phyloP scores from a whole-genome alignment of 2,797 vertebrate genomes.

The Anniella stebbinsi region DNA sequence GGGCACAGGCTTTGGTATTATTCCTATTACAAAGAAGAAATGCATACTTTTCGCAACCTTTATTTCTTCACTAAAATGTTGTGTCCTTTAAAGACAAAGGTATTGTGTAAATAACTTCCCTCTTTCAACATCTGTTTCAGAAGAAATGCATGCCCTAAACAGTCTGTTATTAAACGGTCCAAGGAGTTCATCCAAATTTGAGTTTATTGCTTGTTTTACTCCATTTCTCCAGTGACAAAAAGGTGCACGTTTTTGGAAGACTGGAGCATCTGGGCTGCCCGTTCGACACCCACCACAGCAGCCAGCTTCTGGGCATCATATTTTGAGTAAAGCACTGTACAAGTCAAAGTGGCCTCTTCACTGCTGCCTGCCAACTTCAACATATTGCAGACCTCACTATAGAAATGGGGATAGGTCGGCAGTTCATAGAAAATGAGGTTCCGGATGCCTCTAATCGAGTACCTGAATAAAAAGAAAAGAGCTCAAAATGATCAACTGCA shows the following conservation, averaged over 20 bases:
- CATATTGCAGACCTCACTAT: constrained; percentile 97
- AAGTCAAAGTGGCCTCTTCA: constrained; percentile 90
- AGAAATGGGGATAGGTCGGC: constrained; percentile 94
- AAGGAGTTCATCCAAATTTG: constrained; percentile 18
- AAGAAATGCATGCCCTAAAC: constrained; percentile 32
- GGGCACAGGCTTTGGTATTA: background rate
- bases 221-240: constrained; percentile 90
- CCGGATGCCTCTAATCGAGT: constrained; percentile 90
- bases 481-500: background rate
- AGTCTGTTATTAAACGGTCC: constrained; percentile 19
- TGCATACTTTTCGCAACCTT: background rate
- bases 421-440: constrained; percentile 96
- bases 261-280: constrained; percentile 92
- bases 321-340: constrained; percentile 91
- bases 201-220: constrained; percentile 46
- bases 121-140: constrained; percentile 12
- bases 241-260: constrained; percentile 93
- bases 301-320: constrained; percentile 91
- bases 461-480: constrained; percentile 77
- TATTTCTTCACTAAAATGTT: background rate
- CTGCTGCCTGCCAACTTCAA: constrained; percentile 82
- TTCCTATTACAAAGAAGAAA: background rate
- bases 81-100: constrained; percentile 21
- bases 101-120: constrained; percentile 21
- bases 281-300: constrained; percentile 87